Conservation (phyloP, 2,888 invertebrate species). For the Azorinus chamasolen region DNA sequence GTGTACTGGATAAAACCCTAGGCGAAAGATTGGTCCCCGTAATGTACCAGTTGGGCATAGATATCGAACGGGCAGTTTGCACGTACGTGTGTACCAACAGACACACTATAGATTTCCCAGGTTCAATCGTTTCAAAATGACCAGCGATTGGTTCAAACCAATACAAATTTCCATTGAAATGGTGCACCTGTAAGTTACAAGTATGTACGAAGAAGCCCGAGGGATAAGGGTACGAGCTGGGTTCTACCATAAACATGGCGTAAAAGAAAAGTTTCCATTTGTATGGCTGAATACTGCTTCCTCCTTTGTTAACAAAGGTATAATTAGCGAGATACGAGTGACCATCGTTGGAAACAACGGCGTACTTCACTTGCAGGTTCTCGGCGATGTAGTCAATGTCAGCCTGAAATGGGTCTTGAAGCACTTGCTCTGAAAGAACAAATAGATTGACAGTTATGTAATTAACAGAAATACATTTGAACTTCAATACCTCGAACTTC, state of each 20-base stretch:
- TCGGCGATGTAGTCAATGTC: slow-evolving; percentile 46
- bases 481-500: too few species aligned
- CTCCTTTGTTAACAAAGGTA: slow-evolving; percentile 71
- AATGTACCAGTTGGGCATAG: slow-evolving; percentile 76
- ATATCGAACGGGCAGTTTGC: slow-evolving; percentile 67
- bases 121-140: slow-evolving; percentile 45
- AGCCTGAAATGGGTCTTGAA: slow-evolving; percentile 38
- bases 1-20: slow-evolving; percentile 65
- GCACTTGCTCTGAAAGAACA: slow-evolving; percentile 16
- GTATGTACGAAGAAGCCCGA: slow-evolving; percentile 44
- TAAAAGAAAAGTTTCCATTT: slow-evolving; percentile 70
- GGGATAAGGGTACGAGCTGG: slow-evolving; percentile 43
- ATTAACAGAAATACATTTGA: too few species aligned
- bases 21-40: slow-evolving; percentile 54
- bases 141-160: slow-evolving; percentile 45
- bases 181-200: slow-evolving; percentile 53
- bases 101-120: slow-evolving; percentile 50
- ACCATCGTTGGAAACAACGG: slow-evolving; percentile 39
- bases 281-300: slow-evolving; percentile 45
- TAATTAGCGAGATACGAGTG: slow-evolving; percentile 53
- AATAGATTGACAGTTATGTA: too few species aligned
- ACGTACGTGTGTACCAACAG: slow-evolving; percentile 46
- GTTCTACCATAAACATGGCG: slow-evolving; percentile 33
- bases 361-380: slow-evolving; percentile 29
- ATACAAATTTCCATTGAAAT: slow-evolving; percentile 71